Conservation (phyloP, 2,797 vertebrate genomes). For the Apogon talboti region DNA sequence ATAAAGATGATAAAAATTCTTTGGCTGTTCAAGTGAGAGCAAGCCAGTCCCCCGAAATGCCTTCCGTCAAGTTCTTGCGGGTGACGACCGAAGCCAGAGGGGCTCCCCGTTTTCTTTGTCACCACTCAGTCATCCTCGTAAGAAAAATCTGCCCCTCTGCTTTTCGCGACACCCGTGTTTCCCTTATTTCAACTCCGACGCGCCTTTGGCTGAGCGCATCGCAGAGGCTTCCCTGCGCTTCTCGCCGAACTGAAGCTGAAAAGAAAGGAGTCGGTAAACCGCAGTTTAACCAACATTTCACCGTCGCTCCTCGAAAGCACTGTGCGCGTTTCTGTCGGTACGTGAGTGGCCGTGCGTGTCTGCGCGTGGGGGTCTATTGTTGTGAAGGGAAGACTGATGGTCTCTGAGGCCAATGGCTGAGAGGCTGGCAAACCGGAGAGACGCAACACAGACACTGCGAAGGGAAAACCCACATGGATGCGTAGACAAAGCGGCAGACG, state of each 20-base stretch:
- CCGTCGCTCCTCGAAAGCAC: constrained; percentile 64
- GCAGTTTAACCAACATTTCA: constrained; percentile 80
- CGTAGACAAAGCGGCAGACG: constrained; percentile 59
- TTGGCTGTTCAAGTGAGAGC: constrained; percentile 67
- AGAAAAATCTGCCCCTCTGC: constrained; percentile 71
- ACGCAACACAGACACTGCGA: constrained; percentile 27
- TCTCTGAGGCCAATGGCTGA: constrained; percentile 73
- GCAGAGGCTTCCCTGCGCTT: constrained; percentile 59
- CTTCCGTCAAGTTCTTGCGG: constrained; percentile 74
- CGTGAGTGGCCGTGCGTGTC: constrained; percentile 15
- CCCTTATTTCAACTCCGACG: constrained; percentile 72
- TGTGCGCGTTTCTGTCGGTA: constrained; percentile 27
- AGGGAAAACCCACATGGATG: constrained; percentile 51
- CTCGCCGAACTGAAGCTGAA: constrained; percentile 48
- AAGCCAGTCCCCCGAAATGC: constrained; percentile 73
- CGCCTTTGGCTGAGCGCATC: constrained; percentile 62
- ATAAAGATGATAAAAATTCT: constrained; percentile 51
- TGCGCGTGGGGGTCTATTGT: constrained; percentile 59
- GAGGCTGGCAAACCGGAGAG: constrained; percentile 31
- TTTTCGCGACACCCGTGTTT: constrained; percentile 17
- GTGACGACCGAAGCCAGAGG: constrained; percentile 80
- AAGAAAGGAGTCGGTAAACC: constrained; percentile 50
- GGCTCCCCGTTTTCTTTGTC: constrained; percentile 85
- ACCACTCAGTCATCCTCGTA: constrained; percentile 85
- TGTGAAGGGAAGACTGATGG: constrained; percentile 75